phyloP scores from a whole-genome alignment of 1,140 invertebrate genomes.

The Mizuhopecten yessoensis region DNA sequence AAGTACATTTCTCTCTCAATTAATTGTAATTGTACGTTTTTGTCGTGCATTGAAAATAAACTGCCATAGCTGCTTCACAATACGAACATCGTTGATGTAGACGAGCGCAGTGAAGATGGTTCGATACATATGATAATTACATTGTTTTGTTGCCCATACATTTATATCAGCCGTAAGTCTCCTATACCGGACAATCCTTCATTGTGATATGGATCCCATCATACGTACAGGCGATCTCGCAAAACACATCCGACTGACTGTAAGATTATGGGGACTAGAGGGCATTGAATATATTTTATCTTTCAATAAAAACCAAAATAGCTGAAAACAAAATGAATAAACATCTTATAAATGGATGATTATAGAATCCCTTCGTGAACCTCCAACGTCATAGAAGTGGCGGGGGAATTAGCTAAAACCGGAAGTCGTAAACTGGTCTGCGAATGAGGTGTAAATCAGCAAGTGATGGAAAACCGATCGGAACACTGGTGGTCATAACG shows the following conservation, averaged over 20 bases:
- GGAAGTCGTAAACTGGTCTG: conserved; percentile 26
- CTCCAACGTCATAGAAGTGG: neutral
- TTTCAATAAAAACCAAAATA: too few relatives aligned
- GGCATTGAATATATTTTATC: too few relatives aligned
- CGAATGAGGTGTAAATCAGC: neutral
- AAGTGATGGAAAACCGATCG: conserved; percentile 30
- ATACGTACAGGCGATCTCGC: too few relatives aligned
- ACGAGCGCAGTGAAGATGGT: neutral
- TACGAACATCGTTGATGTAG: neutral
- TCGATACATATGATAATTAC: neutral
- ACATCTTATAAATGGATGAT: too few relatives aligned
- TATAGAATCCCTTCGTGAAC: neutral
- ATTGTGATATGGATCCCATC: neutral
- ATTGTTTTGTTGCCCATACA: neutral
- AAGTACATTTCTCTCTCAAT: conserved; percentile 25
- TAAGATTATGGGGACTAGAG: too few relatives aligned
- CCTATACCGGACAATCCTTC: neutral
- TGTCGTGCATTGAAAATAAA: neutral
- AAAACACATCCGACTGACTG: neutral
- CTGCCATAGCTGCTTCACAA: neutral
- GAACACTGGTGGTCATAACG: neutral
- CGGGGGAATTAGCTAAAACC: conserved; percentile 15
- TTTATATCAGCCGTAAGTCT: neutral
- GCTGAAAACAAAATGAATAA: too few relatives aligned
- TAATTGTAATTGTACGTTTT: neutral